Conservation (phyloP, 2,113 vertebrate genomes). For the Ptyas mucosa region DNA sequence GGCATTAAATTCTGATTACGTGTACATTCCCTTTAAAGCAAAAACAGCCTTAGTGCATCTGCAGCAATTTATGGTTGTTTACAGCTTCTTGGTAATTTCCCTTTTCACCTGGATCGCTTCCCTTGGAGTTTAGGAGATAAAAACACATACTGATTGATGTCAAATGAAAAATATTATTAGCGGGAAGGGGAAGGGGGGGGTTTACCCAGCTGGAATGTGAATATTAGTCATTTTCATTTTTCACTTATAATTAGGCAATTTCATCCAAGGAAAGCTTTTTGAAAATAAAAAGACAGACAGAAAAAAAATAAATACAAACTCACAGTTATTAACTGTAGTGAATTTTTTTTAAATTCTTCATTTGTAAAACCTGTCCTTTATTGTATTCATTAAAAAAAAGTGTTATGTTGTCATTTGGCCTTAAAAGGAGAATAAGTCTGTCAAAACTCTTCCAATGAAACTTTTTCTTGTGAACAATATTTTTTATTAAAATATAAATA, state of each 20-base stretch:
- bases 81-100: constrained; percentile 14
- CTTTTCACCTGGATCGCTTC: constrained; percentile 17
- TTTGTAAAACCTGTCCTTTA: neutral
- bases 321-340: neutral
- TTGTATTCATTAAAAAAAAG: neutral
- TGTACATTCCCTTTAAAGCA: constrained; percentile 18
- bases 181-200: neutral
- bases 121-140: constrained; percentile 1
- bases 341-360: neutral
- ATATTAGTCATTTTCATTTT: constrained; percentile 31
- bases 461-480: neutral
- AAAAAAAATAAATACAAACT: neutral
- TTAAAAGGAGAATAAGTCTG: neutral
- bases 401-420: constrained; percentile 16
- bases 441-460: neutral
- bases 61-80: constrained; percentile 30
- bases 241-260: constrained; percentile 29
- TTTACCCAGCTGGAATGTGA: constrained; percentile 17
- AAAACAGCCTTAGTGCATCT: constrained; percentile 10
- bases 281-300: neutral
- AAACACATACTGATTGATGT: constrained; percentile 18
- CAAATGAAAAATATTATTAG: constrained; percentile 21
- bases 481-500: neutral
- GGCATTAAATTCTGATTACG: constrained; percentile 17
- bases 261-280: constrained; percentile 12